Evolutionary conservation across 2,113 vertebrate species (phyloP).

Genomic region (Pithys albifrons): DNA sequence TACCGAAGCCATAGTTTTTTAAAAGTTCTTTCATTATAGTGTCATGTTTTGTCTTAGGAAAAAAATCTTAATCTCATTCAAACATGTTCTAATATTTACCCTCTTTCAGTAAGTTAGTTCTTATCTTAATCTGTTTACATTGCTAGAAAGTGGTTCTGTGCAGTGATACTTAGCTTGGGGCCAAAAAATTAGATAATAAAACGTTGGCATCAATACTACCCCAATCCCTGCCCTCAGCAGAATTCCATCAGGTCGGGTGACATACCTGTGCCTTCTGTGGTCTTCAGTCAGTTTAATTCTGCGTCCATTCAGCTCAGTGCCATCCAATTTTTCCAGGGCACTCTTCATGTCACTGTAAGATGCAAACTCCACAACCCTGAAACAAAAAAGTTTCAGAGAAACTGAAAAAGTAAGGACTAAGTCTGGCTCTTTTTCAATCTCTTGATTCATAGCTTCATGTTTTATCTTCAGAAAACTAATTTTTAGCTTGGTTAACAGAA

Average conservation of each 20-base stretch:
- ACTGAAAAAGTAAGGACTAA: background rate
- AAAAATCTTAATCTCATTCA: background rate
- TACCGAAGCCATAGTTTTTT: background rate
- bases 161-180: background rate
- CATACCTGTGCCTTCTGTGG: conserved; percentile 83
- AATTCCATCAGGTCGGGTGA: conserved; percentile 10
- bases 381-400: background rate
- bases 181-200: background rate
- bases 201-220: background rate
- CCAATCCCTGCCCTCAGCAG: background rate
- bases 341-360: conserved; percentile 93
- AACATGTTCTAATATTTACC: background rate
- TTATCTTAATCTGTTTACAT: conserved; percentile 22
- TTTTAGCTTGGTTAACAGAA: background rate
- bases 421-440: background rate
- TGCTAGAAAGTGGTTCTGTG: background rate
- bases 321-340: conserved; percentile 88
- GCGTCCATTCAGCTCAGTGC: conserved; percentile 89
- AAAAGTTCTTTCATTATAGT: background rate
- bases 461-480: background rate
- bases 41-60: background rate
- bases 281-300: conserved; percentile 90
- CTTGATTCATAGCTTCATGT: background rate
- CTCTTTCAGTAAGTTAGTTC: background rate
- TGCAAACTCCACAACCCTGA: conserved; percentile 91